Evolutionary conservation across 1,140 invertebrate species (phyloP), one percentile per base, ranked within the genome.

Genomic region (Drosophila subobscura): DNA sequence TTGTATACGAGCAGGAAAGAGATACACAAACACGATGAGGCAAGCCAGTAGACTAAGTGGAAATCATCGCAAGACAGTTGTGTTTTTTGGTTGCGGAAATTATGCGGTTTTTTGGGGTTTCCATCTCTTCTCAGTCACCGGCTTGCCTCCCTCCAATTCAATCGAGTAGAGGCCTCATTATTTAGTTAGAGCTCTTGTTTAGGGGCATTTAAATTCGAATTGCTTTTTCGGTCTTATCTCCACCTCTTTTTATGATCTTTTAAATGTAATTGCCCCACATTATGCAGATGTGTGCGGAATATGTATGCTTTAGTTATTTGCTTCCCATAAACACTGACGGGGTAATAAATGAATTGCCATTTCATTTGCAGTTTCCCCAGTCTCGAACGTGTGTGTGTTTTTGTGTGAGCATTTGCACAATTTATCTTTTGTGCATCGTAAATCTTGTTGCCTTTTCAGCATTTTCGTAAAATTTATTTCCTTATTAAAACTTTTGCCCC

Each of bases 381-480:
- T 8, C 40, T 10, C 8, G 42, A 20, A n/a, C 55, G 41, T 23
- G 52, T 54, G 16, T 46, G 44, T 42, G 10, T 56, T n/a, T 64
- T 7, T 63, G 45, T 58, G 47, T 49, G 46, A 45, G 41, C 59
- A 73, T 74, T 78, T 79, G 80, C 68, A 66, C 65, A 77, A 86
- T 81, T 60, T 81, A 86, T 88, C 81, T 86, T 68, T 68, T 81
- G 60, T 78, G 77, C 83, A 81, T 88, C 83, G 78, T 88, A 86
- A 88, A 88, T 86, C 83, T 80, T 86, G 65, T 71, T 85, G 83
- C 74, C 83, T 86, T 88, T 81, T 78, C 71, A 79, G 75, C 71
- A 72, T 85, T 88, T 88, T 60, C 73, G 60, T 74, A 66, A 72
- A 86, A 81, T 86, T 86, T 86, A 81, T 86, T 81, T 88, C 75